Conservation (phyloP, 2,113 vertebrate genomes). For the Lagopus muta region DNA sequence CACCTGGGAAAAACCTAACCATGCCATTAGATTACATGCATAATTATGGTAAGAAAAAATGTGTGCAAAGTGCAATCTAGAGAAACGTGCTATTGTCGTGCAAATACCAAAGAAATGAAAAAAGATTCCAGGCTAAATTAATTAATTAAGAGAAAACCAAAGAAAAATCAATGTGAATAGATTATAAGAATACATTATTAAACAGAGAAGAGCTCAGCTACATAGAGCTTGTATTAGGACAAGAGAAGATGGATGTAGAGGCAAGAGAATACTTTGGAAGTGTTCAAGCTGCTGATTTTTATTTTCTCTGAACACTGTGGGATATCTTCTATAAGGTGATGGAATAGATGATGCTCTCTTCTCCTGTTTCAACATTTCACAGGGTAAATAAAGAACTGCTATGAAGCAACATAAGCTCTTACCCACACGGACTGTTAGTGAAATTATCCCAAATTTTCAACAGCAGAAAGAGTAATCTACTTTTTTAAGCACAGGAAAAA, state of each 20-base stretch:
- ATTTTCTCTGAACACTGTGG: constrained; percentile 8
- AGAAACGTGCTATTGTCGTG: background rate
- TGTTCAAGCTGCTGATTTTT: constrained; percentile 37
- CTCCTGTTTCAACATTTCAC: background rate
- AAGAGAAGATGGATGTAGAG: constrained; percentile 13
- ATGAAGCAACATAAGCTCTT: background rate
- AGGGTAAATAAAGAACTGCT: constrained; percentile 3
- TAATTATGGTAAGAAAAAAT: background rate
- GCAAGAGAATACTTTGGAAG: constrained; percentile 32
- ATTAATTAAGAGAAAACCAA: background rate
- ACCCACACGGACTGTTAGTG: background rate
- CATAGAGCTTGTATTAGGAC: background rate
- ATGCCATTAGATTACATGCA: background rate
- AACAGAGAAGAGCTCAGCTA: background rate
- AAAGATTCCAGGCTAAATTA: background rate
- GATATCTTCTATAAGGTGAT: background rate
- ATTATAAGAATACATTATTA: background rate
- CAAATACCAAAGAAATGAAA: background rate
- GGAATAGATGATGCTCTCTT: background rate
- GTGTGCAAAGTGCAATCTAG: background rate
- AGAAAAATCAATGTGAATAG: background rate
- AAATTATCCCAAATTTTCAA: background rate
- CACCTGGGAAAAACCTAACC: background rate
- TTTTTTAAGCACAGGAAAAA: background rate
- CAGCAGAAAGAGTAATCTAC: background rate